These are phyloP conservation scores for Tonatia bakeri DNA, from an alignment of 2,113 vertebrate species.

Conservation along the genomic window DNA sequence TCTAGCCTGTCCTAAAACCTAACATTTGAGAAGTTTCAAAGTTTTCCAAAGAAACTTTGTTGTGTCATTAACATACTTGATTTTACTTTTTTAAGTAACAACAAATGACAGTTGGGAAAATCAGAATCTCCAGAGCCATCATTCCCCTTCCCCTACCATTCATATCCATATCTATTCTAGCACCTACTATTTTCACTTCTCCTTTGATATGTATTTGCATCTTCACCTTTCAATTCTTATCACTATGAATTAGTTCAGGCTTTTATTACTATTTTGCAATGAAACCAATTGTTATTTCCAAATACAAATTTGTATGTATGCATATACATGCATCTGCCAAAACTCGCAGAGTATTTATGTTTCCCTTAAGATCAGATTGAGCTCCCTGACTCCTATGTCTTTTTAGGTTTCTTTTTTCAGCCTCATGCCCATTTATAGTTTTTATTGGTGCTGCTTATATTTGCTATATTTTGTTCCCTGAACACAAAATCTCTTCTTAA, in stretches of 20 bases:
- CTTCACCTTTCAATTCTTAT: not conserved
- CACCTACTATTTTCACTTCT: not conserved
- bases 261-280: not conserved
- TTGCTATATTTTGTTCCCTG: not conserved
- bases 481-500: not conserved
- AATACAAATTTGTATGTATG: not conserved
- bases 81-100: not conserved
- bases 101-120: not conserved
- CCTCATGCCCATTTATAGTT: not conserved
- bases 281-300: not conserved
- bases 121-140: not conserved
- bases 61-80: not conserved
- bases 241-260: not conserved
- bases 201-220: not conserved
- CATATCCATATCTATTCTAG: not conserved
- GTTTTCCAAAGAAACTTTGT: not conserved
- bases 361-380: not conserved
- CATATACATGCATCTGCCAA: not conserved
- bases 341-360: not conserved
- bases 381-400: not conserved
- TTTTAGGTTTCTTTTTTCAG: not conserved
- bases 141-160: not conserved
- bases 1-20: not conserved
- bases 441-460: not conserved
- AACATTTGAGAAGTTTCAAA: not conserved